phyloP scores from a whole-genome alignment of 2,888 invertebrate species.

The Pyrgus malvae region DNA sequence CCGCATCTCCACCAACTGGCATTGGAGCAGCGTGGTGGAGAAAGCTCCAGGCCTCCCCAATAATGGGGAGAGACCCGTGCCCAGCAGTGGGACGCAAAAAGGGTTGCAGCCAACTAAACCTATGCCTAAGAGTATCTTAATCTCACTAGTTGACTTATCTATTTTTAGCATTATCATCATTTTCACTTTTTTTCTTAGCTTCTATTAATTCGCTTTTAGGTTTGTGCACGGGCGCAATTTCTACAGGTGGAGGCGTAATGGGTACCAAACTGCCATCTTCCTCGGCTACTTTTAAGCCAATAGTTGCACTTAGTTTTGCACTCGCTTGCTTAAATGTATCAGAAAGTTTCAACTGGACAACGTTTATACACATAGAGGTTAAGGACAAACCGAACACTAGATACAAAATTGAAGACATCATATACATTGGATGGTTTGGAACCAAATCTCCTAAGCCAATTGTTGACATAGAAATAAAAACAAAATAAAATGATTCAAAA shows the following conservation, averaged over 20 bases:
- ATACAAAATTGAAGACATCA: conserved; percentile 96
- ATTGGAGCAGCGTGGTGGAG: too few relatives aligned
- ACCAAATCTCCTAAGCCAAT: conserved; percentile 98
- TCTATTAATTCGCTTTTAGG: conserved; percentile 46
- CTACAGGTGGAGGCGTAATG: conserved; percentile 65
- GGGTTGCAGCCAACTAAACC: too few relatives aligned
- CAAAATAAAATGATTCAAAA: conserved; percentile 97
- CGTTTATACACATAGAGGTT: conserved; percentile 98
- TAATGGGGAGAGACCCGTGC: too few relatives aligned
- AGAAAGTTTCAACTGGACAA: conserved; percentile 92
- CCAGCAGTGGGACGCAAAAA: too few relatives aligned
- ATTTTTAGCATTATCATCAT: conserved; percentile 54
- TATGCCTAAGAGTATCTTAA: conserved; percentile 8
- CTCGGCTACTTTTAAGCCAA: conserved; percentile 88
- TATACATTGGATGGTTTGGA: conserved; percentile 92
- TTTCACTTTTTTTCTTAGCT: conserved; percentile 49
- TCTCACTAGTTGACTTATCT: conserved; percentile 44
- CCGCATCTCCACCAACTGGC: too few relatives aligned
- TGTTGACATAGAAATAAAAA: conserved; percentile 98
- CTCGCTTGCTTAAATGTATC: conserved; percentile 92
- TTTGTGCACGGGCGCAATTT: conserved; percentile 69
- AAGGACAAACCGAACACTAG: conserved; percentile 96
- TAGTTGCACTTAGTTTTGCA: conserved; percentile 91
- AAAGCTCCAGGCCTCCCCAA: too few relatives aligned
- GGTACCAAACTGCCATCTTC: conserved; percentile 83